Conservation (phyloP, 2,797 vertebrate species). For the Glossophaga mutica region DNA sequence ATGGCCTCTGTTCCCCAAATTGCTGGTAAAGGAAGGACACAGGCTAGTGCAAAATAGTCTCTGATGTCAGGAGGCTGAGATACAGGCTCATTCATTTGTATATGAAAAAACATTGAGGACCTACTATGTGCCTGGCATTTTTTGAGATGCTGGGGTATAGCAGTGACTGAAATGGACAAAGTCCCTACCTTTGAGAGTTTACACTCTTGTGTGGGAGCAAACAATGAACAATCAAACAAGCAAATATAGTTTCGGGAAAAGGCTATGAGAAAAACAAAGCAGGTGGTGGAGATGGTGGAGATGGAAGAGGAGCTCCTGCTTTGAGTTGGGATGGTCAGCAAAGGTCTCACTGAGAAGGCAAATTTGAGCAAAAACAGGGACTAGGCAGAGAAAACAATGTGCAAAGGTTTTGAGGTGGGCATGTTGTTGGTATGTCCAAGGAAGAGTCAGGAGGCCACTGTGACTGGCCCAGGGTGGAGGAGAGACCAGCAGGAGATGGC, state of each 20-base stretch:
- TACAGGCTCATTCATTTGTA: not conserved
- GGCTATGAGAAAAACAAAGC: not conserved
- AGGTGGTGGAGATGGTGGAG: not conserved
- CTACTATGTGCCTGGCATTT: not conserved
- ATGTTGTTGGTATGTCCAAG: not conserved
- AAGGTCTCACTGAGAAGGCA: not conserved
- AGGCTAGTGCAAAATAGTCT: not conserved
- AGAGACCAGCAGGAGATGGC: not conserved
- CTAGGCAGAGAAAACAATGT: not conserved
- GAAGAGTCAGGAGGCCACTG: not conserved
- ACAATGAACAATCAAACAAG: not conserved
- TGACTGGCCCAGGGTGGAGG: not conserved
- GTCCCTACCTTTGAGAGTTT: not conserved
- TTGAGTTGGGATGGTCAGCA: not conserved
- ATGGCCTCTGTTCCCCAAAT: not conserved
- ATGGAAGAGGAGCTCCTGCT: not conserved
- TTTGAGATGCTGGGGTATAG: accelerated
- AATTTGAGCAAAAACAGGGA: not conserved
- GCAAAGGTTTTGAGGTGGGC: not conserved
- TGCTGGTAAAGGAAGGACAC: not conserved
- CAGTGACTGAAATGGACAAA: not conserved
- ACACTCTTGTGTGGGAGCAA: not conserved
- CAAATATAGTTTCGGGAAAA: not conserved
- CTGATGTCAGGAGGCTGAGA: no score
- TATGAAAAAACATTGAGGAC: not conserved